These are phyloP conservation scores for Narcine bancroftii DNA, from an alignment of 2,113 vertebrate genomes.

Conservation along the genomic window DNA sequence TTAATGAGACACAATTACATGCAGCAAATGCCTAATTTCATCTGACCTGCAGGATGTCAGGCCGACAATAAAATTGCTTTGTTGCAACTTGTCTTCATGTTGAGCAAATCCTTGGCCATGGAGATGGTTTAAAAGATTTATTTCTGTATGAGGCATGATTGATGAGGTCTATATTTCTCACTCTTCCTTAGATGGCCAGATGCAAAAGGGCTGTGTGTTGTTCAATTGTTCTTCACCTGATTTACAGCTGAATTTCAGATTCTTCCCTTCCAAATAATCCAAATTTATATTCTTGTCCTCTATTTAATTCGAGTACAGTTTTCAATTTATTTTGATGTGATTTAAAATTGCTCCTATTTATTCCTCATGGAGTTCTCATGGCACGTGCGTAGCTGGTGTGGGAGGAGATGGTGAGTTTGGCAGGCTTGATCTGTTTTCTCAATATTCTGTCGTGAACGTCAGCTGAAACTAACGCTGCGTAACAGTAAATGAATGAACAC, in stretches of 20 bases:
- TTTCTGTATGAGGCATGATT: not conserved
- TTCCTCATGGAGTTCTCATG: not conserved
- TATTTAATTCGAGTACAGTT: not conserved
- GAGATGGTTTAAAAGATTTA: not conserved
- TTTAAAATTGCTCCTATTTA: not conserved
- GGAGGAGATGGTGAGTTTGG: not conserved
- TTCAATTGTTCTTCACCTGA: not conserved
- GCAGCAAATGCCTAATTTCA: not conserved
- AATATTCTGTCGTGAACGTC: not conserved
- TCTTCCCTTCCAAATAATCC: not conserved
- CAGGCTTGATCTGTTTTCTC: not conserved
- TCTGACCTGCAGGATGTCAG: not conserved
- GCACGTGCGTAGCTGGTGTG: not conserved
- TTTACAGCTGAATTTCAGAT: not conserved
- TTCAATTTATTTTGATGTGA: not conserved
- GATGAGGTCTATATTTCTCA: too few relatives aligned
- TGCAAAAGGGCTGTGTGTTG: not conserved
- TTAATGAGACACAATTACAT: not conserved
- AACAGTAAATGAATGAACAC: not conserved
- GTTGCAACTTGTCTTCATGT: not conserved
- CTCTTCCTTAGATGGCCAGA: not conserved
- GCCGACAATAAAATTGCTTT: not conserved
- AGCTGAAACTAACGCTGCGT: not conserved
- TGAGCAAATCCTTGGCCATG: not conserved
- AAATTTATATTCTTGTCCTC: not conserved